These are phyloP conservation scores for Cochlearius cochlearius DNA, from an alignment of 2,113 vertebrate genomes.

Conservation along the genomic window DNA sequence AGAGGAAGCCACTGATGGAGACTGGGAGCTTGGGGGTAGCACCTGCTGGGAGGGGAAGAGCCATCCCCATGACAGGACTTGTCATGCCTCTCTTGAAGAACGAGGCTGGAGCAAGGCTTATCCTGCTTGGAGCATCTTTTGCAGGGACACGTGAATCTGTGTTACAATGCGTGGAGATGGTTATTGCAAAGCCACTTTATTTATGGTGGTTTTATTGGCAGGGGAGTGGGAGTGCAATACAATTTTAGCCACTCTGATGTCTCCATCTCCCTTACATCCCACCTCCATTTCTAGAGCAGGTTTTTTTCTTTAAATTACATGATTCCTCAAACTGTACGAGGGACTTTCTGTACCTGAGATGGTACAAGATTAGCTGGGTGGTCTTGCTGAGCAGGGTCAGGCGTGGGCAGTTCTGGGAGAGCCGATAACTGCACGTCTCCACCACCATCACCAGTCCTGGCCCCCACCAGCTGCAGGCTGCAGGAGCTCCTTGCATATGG, in stretches of 20 bases:
- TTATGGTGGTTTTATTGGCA: slow-evolving; percentile 68
- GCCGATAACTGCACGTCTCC: not conserved
- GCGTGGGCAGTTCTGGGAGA: not conserved
- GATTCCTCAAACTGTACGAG: not conserved
- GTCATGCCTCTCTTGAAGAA: not conserved
- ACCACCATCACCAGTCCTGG: not conserved
- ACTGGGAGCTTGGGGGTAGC: not conserved
- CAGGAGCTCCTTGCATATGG: not conserved
- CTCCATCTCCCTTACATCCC: slow-evolving; percentile 51
- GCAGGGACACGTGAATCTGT: slow-evolving; percentile 32
- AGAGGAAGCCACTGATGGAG: not conserved
- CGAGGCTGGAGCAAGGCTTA: not conserved
- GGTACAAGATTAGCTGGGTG: not conserved
- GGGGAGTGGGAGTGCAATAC: slow-evolving; percentile 68
- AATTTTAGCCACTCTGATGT: slow-evolving; percentile 67
- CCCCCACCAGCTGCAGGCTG: not conserved
- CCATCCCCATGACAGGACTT: not conserved
- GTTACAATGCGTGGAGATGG: slow-evolving; percentile 49
- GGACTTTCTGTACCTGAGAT: slow-evolving; percentile 5
- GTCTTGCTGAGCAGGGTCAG: not conserved
- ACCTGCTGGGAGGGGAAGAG: not conserved
- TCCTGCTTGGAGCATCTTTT: slow-evolving; percentile 29
- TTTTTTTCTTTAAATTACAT: not conserved
- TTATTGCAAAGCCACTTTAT: slow-evolving; percentile 67
- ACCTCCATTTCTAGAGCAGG: slow-evolving; percentile 49